Evolutionary conservation across 2,113 vertebrate genomes (phyloP).

Genomic region (Ameiurus melas): DNA sequence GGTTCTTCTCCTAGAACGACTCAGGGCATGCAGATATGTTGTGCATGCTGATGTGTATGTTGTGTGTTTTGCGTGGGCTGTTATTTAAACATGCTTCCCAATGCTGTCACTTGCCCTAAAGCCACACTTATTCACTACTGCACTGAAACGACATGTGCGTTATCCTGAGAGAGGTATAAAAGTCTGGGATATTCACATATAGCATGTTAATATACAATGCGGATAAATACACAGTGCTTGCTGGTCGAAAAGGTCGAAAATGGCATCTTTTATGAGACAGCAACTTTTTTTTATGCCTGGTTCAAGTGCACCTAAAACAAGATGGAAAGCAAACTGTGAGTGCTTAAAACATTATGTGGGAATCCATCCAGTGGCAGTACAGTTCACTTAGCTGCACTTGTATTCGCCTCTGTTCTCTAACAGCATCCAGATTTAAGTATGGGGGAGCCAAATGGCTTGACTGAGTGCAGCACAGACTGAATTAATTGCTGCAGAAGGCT

Average conservation of each 20-base stretch:
- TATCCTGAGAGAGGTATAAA: neutral
- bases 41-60: conserved; percentile 10
- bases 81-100: conserved; percentile 22
- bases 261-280: conserved; percentile 2
- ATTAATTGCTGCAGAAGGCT: conserved; percentile 38
- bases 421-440: conserved; percentile 29
- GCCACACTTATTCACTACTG: neutral
- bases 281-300: neutral
- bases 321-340: neutral
- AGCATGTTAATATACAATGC: neutral
- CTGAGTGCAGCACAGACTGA: conserved; percentile 17
- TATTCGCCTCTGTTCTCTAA: conserved; percentile 19
- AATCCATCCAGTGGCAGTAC: conserved; percentile 15
- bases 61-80: conserved; percentile 35
- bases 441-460: conserved; percentile 32
- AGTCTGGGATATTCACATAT: neutral
- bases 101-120: conserved; percentile 22
- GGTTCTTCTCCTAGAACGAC: conserved; percentile 53
- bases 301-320: neutral
- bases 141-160: neutral
- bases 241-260: neutral
- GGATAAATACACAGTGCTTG: neutral
- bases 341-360: conserved; percentile 8
- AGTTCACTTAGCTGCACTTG: conserved; percentile 32
- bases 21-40: neutral